Conservation (phyloP, 2,113 vertebrate species). For the Dromaius novaehollandiae region DNA sequence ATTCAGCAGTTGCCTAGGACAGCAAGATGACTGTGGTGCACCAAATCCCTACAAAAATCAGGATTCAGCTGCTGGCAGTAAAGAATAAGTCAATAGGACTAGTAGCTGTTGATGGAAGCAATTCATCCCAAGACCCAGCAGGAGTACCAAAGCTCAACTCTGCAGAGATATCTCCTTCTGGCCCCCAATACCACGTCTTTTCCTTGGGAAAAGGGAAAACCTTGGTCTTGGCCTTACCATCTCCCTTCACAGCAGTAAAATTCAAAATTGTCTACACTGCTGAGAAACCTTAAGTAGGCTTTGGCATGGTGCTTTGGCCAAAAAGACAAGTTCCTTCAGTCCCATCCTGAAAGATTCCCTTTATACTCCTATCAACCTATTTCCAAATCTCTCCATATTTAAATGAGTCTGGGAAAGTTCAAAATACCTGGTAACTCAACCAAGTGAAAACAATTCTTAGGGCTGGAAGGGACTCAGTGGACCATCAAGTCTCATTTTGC, state of each 20-base stretch:
- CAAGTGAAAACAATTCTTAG: neutral
- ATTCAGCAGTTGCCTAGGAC: neutral
- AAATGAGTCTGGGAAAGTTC: neutral
- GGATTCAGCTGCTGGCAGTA: fast-evolving
- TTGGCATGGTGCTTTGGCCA: neutral
- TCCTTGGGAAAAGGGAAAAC: neutral
- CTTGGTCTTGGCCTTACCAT: neutral
- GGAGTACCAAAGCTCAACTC: neutral
- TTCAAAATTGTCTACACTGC: neutral
- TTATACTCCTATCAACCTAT: neutral
- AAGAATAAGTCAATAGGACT: neutral
- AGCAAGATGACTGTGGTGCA: neutral
- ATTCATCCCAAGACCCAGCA: neutral
- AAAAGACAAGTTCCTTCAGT: neutral
- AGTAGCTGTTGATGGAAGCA: neutral
- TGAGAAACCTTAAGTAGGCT: neutral
- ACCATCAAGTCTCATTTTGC: neutral
- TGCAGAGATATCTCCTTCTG: neutral
- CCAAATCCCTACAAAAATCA: neutral
- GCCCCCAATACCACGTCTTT: neutral
- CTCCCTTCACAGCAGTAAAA: neutral
- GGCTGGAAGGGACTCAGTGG: neutral
- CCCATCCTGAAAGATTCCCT: neutral
- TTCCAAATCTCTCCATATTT: neutral
- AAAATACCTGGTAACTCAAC: neutral